phyloP scores from a whole-genome alignment of 1,140 invertebrate genomes.

The Caerostris extrusa region DNA sequence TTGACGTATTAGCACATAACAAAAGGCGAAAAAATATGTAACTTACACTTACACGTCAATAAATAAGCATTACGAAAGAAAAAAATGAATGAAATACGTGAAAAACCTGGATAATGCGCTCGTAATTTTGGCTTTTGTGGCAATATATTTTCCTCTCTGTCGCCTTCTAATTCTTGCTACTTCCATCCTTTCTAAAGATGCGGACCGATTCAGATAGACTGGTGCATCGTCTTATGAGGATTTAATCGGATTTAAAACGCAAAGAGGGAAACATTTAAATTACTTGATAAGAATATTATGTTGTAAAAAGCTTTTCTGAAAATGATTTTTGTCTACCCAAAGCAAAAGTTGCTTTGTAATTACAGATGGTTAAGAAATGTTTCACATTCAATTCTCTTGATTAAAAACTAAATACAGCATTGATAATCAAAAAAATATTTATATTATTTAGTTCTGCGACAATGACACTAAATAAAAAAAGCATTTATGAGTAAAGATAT shows the following conservation, averaged over 20 bases:
- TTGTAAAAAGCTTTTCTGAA: not conserved
- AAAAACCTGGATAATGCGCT: not conserved
- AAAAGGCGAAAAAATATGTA: conserved; percentile 55
- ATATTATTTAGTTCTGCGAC: too few relatives aligned
- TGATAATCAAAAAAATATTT: too few relatives aligned
- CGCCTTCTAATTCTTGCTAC: not conserved
- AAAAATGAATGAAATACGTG: not conserved
- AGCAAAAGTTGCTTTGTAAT: not conserved
- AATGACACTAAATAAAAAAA: too few relatives aligned
- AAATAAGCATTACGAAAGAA: conserved; percentile 49
- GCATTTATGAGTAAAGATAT: too few relatives aligned
- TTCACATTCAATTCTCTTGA: not conserved
- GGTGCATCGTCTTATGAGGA: not conserved
- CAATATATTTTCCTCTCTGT: not conserved
- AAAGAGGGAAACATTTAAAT: conserved; percentile 5
- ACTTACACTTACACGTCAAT: conserved; percentile 51
- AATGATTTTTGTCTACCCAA: not conserved
- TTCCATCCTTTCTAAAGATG: not conserved
- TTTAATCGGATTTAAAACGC: conserved; percentile 4
- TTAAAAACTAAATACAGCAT: too few relatives aligned
- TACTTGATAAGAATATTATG: not conserved
- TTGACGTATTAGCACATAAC: conserved; percentile 22
- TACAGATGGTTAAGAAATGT: not conserved
- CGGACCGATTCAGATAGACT: not conserved
- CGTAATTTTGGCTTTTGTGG: not conserved